Evolutionary conservation across 2,797 vertebrate genomes (phyloP), one percentile per base, ranked within the genome.

Genomic region (Vultur gryphus): DNA sequence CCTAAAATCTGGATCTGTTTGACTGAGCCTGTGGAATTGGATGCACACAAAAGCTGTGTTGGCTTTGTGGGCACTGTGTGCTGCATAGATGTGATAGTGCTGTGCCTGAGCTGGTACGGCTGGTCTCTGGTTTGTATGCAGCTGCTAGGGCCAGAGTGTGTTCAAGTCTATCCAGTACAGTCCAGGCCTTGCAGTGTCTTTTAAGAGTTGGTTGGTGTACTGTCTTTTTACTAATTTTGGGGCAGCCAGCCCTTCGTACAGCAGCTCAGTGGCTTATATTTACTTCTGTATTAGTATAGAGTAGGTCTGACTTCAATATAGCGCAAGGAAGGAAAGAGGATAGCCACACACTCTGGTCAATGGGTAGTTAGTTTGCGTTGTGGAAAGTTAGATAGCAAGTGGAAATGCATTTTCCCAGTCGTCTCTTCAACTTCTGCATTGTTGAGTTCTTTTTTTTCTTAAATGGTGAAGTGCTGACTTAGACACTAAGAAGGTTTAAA

Each of bases 81-180:
- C 35, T 35, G 21, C 20, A 0, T 1, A 11, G 23, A 4, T 83
- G 48, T 20, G 28, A 10, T 15, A 10, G 4, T 46, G 54, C 64
- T 25, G 49, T 61, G 46, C 49, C 67, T 46, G 62, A 69, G 49
- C 62, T 87, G 41, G n/a, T 19, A 13, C 0, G 2, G 16, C 61
- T 26, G 57, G 14, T 58, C 26, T 31, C 46, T 49, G 62, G 9
- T 58, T 37, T 43, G 21, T 37, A 5, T 18, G 26, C 39, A 62
- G 54, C 64, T 90, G 33, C 25, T 48, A 16, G 23, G 71, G 48
- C 35, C 41, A 21, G 25, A 33, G 48, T 3, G 0, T 11, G 21
- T 44, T 83, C 59, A 31, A 31, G 35, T 52, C 55, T 55, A 1
- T 48, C 25, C 41, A 12, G 21, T 9, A 29, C 0, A 0, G 43